phyloP scores from a whole-genome alignment of 2,113 vertebrate species.

The Gyps fulvus region DNA sequence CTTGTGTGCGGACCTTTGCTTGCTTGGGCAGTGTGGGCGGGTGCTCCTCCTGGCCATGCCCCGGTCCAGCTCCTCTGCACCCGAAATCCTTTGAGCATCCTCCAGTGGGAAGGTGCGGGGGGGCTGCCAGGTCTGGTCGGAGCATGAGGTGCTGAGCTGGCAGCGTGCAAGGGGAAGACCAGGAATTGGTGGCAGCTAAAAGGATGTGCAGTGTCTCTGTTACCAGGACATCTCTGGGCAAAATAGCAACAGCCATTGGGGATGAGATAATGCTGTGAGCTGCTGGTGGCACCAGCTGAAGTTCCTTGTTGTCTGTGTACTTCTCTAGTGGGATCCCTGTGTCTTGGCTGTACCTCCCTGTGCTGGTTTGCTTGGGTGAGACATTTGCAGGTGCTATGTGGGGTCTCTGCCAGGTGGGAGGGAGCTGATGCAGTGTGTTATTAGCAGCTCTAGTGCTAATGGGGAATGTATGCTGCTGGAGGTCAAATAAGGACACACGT shows the following conservation, averaged over 20 bases:
- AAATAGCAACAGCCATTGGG: rapidly evolving
- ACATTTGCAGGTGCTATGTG: rapidly evolving
- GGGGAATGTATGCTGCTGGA: background rate
- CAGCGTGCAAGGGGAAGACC: background rate
- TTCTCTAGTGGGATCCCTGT: background rate
- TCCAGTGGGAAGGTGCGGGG: rapidly evolving
- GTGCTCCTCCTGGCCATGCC: rapidly evolving
- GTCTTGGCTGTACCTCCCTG: background rate
- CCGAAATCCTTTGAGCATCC: background rate
- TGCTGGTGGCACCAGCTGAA: background rate
- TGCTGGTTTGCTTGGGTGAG: background rate
- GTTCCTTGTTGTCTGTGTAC: rapidly evolving
- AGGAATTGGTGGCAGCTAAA: background rate
- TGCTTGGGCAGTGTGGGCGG: rapidly evolving
- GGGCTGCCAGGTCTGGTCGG: background rate
- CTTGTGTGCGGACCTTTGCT: background rate
- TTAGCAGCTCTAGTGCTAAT: background rate
- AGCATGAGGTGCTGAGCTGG: no score
- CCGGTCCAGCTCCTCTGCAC: background rate
- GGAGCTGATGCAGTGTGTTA: background rate
- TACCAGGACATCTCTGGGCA: background rate
- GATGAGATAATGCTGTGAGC: background rate
- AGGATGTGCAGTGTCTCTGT: background rate
- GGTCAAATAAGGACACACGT: rapidly evolving
- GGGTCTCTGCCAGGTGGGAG: background rate